A percentile compares a stretch with the other conserved stretches of the same genome.
Conservation (phyloP, 2,797 vertebrate species). For the Lepus townsendii region DNA sequence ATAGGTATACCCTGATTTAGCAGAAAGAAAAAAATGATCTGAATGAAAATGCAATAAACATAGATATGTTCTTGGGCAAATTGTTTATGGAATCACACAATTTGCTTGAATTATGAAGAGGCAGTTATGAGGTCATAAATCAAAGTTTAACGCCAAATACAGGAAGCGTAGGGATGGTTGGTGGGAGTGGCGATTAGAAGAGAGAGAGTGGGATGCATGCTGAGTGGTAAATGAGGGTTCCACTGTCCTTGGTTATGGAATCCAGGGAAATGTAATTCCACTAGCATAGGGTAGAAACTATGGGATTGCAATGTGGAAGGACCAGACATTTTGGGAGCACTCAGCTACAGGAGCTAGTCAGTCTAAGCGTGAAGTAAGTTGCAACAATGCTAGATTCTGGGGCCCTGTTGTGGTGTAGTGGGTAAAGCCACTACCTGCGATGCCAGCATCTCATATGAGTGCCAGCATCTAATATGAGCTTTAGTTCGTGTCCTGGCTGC, state of each 20-base stretch:
- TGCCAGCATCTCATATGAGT: no score
- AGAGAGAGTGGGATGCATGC: background rate
- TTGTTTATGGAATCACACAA: background rate
- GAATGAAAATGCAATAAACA: constrained; percentile 23
- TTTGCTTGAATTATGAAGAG: background rate
- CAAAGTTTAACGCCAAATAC: background rate
- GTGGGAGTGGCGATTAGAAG: background rate
- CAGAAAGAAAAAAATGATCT: background rate
- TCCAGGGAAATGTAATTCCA: background rate
- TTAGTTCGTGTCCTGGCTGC: no score
- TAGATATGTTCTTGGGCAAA: background rate
- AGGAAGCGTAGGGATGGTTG: background rate
- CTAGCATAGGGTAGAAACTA: background rate
- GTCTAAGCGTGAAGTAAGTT: background rate
- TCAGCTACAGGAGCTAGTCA: background rate
- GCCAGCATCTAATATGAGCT: no score
- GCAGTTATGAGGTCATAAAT: background rate
- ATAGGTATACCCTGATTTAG: background rate
- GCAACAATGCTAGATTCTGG: no score
- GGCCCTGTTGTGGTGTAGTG: no score
- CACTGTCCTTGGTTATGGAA: background rate
- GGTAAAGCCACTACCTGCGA: no score
- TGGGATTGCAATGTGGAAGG: background rate
- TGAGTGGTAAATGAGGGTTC: background rate
- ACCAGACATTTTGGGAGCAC: background rate